Conservation (phyloP, 2,888 invertebrate genomes). For the Ichneumoninae sp. region DNA sequence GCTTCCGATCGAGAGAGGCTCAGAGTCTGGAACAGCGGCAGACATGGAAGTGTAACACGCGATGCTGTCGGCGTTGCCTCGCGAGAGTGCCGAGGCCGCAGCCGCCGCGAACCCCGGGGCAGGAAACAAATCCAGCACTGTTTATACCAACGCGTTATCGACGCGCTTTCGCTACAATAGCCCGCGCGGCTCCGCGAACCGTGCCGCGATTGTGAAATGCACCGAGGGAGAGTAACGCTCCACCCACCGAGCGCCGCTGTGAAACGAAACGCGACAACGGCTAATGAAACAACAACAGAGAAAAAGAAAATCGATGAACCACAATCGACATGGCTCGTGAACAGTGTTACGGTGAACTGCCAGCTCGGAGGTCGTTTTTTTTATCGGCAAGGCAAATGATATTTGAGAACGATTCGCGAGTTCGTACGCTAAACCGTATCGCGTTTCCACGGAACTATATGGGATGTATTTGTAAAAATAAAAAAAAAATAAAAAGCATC, state of each 20-base stretch:
- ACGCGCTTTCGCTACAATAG: conserved; percentile 56
- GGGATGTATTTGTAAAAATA: background rate
- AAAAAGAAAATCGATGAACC: conserved; percentile 46
- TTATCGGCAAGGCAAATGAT: background rate
- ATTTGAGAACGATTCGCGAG: conserved; percentile 6
- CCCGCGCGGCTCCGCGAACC: conserved; percentile 26
- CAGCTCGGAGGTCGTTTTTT: background rate
- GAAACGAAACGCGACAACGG: conserved; percentile 25
- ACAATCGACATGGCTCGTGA: conserved; percentile 4
- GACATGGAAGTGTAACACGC: conserved; percentile 25
- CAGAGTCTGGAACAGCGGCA: conserved; percentile 20
- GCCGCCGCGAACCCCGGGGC: conserved; percentile 27
- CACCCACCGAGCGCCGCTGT: conserved; percentile 2
- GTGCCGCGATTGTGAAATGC: conserved; percentile 31
- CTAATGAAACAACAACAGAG: conserved; percentile 47
- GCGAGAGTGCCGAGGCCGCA: background rate
- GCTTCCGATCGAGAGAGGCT: background rate
- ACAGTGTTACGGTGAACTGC: background rate
- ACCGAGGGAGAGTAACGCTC: conserved; percentile 10
- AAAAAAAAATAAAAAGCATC: background rate
- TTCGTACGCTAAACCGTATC: background rate
- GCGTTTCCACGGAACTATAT: background rate
- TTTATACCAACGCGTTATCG: conserved; percentile 46
- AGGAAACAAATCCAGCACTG: conserved; percentile 32
- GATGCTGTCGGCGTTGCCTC: background rate